Base-by-base conservation (phyloP, 1,140 invertebrate species). In the Coptotermes formosanus region DNA sequence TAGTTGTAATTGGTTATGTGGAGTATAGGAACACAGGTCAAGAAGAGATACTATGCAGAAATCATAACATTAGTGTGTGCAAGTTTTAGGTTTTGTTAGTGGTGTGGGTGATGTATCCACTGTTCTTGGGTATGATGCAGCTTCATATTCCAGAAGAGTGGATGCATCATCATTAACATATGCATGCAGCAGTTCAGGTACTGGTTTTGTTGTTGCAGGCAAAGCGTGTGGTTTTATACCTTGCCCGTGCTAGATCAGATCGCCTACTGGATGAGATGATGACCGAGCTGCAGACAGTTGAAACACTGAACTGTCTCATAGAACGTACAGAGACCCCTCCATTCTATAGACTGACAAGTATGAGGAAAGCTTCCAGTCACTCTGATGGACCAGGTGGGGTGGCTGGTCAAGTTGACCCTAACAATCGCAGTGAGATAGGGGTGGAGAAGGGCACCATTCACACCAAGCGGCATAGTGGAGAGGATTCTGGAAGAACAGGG, bases 291-390 rank as follows among this genome's bases (percentile, higher is more conserved):
- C 97, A 98, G 91, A 98, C 98, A 0, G 97, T 99, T 3, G 98
- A 99, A 91, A 98, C 97, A 0, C 92, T 99, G 8, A 98, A 98
- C 91, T 98, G 97, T 90, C 92, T 98, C 85, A 98, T 99, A 88
- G 98, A 99, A 90, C 92, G 98, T 83, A 99, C 97, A 0, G 98
- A 99, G 93, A 99, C 98, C 0, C 98, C 98, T 45, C 98, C 98
- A 1, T 99, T 98, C 91, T 99, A 98, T 91, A 93, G 98, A 44
- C 93, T 99, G 86, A 98, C 97, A 0, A 96, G 95, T 88, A 95
- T 98, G 95, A 90, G 97, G 25, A 98, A 98, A 91, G 95, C 97
- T n/a, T 96, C 95, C 25, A 96, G 94, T 85, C 96, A 98, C 90
- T 97, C 95, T 85, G 96, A 96, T 89, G 93, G 93, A 88, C 88